Evolutionary conservation across 2,888 invertebrate species (phyloP), one percentile per base, ranked within the genome.

Genomic region (Mesochorus sp.): DNA sequence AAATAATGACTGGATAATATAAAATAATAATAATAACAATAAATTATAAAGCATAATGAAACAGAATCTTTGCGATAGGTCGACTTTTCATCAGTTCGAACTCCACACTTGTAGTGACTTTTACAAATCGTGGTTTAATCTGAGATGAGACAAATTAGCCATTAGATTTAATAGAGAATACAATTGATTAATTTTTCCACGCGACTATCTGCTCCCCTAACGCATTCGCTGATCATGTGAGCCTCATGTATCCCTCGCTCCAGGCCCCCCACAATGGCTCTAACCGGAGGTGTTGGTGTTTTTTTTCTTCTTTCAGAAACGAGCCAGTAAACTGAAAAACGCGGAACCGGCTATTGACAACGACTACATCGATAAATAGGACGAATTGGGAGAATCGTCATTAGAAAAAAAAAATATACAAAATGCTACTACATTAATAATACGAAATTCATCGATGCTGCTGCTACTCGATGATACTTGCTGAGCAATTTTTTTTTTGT

Each of bases 271-370:
- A 19, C 51, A 39, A 57, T 57, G 26, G 21, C 37, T 53, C 78
- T 86, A 86, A 86, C 85, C 80, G 72, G 80, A 81, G 88, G 88
- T 87, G 88, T 86, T 84, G 87, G 86, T 86, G 21, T 64, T 57
- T 81, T 86, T 86, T 85, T 85, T 89, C 83, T 85, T 86, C 86
- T 92, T 93, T 81, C 93, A 93, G 93, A 93, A 92, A 90, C 91
- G 92, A 89, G 91, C 92, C 91, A 91, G 83, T 85, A 89, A 88
- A 81, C 80, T 81, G 66, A 87, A 88, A 55, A 86, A 82, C 70
- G 87, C 87, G 39, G 77, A 55, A 66, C 82, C 83, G 73, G 82
- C 82, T 64, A 68, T 77, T 68, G 86, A 86, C 85, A 88, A 87
- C 84, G 86, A 84, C 79, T 85, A 84, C 86, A 81, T 81, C 83